These are phyloP conservation scores for Halcyon senegalensis DNA, from an alignment of 2,113 vertebrate species.

Conservation along the genomic window DNA sequence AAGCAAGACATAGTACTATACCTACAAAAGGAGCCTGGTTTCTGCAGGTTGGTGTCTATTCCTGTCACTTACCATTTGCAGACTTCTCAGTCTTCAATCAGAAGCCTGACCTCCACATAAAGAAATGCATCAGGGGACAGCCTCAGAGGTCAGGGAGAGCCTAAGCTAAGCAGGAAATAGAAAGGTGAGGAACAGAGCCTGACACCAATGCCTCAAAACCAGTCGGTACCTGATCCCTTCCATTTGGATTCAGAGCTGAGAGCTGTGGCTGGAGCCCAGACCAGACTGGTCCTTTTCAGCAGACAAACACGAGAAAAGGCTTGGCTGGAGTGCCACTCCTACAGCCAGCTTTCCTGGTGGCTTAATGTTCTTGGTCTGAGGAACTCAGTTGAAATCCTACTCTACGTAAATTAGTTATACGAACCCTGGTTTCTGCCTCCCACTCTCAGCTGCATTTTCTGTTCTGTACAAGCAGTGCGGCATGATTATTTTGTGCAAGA, in stretches of 20 bases:
- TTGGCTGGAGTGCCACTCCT: background rate
- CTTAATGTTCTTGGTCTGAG: background rate
- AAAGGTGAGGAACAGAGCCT: background rate
- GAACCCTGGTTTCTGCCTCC: background rate
- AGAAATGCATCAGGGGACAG: background rate
- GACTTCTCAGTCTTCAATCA: background rate
- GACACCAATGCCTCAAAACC: background rate
- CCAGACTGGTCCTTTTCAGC: background rate
- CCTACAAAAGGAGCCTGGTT: background rate
- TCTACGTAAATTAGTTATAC: rapidly evolving
- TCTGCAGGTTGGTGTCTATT: background rate
- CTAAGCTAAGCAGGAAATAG: background rate
- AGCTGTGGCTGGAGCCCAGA: background rate
- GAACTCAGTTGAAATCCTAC: background rate
- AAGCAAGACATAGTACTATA: background rate
- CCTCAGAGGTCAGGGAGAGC: background rate
- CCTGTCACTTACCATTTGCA: background rate
- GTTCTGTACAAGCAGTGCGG: rapidly evolving
- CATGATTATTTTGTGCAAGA: background rate
- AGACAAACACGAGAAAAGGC: background rate
- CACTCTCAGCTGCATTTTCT: background rate
- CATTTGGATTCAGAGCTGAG: rapidly evolving
- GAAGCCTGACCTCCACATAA: background rate
- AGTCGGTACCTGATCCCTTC: rapidly evolving
- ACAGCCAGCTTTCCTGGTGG: background rate